Evolutionary conservation across 2,113 vertebrate species (phyloP), one percentile per base, ranked within the genome.

Genomic region (Thunnus thynnus): DNA sequence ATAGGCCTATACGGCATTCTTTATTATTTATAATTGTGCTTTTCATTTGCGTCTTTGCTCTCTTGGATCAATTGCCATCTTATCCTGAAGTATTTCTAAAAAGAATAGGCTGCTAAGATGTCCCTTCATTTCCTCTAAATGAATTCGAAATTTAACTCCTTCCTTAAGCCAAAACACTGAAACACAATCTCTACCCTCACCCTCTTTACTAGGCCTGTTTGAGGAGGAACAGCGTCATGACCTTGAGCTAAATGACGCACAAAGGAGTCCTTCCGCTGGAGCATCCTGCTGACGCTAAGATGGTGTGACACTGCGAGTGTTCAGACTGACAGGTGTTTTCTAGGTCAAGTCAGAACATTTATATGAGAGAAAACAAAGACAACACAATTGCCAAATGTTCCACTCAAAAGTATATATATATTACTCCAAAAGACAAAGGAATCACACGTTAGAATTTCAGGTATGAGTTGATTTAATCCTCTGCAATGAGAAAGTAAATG

Each of bases 191-290:
- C 18, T 22, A 10, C 58, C 20, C 4, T 65, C 48, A 11, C 13
- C 17, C 57, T 65, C 55, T 73, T 52, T 8, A 54, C 48, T 8
- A 4, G 70, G 17, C 5, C 46, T 18, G 48, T 70, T 73, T 16
- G 25, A 61, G 48, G 65, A 90, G 86, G 74, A 88, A 87, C 82
- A 76, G 76, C 84, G 62, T 79, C 78, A 88, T 71, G 88, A 82
- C 90, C 91, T 89, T 91, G 92, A 65, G 81, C 61, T 73, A 16
- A 72, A 80, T 89, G 87, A 92, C 78, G 82, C 80, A 62, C 48
- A 66, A 36, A 22, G 46, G 72, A 87, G 67, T 82, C 71, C 82
- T 91, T 91, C 92, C 84, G 47, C 47, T 79, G 83, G 25, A 61
- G 83, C 75, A 85, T 92, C 87, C 88, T 93, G 92, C 64, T 60